These are phyloP conservation scores for Sycophila texana DNA, from an alignment of 2,888 invertebrate genomes.

Conservation along the genomic window DNA sequence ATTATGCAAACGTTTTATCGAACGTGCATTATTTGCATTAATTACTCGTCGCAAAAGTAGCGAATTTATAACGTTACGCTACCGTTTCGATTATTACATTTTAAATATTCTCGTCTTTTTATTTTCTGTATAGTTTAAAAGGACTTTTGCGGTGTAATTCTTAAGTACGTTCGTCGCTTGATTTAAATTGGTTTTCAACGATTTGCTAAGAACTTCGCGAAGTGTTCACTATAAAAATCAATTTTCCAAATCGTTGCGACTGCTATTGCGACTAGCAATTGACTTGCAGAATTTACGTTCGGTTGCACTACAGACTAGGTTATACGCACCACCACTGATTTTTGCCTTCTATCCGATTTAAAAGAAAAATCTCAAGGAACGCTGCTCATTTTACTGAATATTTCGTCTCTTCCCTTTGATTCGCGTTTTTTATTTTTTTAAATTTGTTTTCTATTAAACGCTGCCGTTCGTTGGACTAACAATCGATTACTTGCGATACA, in stretches of 20 bases:
- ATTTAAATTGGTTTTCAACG: neutral
- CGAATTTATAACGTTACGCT: neutral
- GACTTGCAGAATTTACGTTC: slow-evolving; percentile 29
- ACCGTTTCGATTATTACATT: no score
- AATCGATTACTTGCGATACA: slow-evolving; percentile 72
- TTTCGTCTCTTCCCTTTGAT: slow-evolving; percentile 36
- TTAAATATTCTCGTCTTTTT: no score
- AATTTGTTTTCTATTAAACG: slow-evolving; percentile 58
- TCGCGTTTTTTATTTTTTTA: slow-evolving; percentile 5
- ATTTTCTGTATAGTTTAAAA: slow-evolving; percentile 8
- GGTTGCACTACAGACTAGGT: neutral
- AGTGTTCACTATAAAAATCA: no score
- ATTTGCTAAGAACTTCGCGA: no score
- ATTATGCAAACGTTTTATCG: slow-evolving; percentile 45
- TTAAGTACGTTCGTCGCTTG: slow-evolving; percentile 32
- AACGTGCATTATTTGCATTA: neutral
- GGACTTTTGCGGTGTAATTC: slow-evolving; percentile 13
- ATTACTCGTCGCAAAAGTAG: slow-evolving; percentile 18
- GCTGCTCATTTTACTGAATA: slow-evolving; percentile 47
- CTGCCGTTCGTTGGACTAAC: slow-evolving; percentile 70
- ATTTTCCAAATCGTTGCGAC: slow-evolving; percentile 4
- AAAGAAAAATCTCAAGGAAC: slow-evolving; percentile 45
- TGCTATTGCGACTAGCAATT: slow-evolving; percentile 49
- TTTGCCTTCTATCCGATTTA: slow-evolving; percentile 15
- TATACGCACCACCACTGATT: slow-evolving; percentile 16